phyloP scores from a whole-genome alignment of 1,140 invertebrate genomes.

The Coboldia fuscipes region DNA sequence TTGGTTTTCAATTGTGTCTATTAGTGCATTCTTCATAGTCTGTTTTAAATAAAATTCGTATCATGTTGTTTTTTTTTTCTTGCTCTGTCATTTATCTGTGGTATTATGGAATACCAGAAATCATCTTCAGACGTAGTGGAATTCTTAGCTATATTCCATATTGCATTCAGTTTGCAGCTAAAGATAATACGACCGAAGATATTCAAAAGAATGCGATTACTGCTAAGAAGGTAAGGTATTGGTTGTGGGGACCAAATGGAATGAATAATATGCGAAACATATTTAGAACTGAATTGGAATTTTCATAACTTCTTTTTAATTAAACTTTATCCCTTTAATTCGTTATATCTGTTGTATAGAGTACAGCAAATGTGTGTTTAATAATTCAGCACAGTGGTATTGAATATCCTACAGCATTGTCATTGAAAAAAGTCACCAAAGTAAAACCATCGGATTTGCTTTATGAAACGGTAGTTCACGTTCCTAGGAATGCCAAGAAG shows the following conservation, averaged over 20 bases:
- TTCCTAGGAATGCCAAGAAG: constrained; percentile 9
- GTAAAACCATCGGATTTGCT: too few species aligned
- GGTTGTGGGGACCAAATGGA: constrained; percentile 12
- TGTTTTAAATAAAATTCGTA: background rate
- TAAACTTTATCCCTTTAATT: too few species aligned
- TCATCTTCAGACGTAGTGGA: constrained; percentile 11
- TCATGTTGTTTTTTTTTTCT: background rate
- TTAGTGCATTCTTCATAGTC: background rate
- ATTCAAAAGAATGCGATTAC: too few species aligned
- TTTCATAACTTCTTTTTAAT: too few species aligned
- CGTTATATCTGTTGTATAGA: too few species aligned
- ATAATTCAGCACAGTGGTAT: too few species aligned
- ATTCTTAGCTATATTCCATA: constrained; percentile 11
- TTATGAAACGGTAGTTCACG: constrained; percentile 7
- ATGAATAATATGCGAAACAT: too few species aligned
- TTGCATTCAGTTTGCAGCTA: constrained; percentile 12
- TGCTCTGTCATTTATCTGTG: background rate
- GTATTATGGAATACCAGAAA: too few species aligned
- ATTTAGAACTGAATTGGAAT: too few species aligned
- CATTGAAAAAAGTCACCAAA: too few species aligned
- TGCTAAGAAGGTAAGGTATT: background rate
- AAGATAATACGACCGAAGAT: constrained; percentile 12
- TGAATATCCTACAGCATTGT: too few species aligned
- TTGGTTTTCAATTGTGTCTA: constrained; percentile 1
- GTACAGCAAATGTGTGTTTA: too few species aligned